Percentiles rank a stretch among this genome's conserved stretches.
phyloP scores from a whole-genome alignment of 2,888 invertebrate genomes.

The Caenorhabditis angaria region DNA sequence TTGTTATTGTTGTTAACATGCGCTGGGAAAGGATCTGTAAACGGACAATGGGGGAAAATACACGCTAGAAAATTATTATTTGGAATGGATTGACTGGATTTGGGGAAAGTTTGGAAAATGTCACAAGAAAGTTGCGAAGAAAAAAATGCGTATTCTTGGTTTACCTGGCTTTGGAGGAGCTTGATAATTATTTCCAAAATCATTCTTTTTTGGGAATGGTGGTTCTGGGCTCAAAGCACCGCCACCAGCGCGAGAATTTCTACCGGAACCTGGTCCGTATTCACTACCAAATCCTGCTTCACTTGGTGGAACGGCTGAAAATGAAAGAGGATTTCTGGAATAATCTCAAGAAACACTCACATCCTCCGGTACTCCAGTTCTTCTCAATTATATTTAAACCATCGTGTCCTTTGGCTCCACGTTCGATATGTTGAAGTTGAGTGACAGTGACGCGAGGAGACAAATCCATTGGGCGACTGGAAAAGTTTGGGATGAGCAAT shows the following conservation, averaged over 20 bases:
- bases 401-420: conserved; percentile 61
- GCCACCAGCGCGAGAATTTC: conserved; percentile 52
- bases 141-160: not conserved
- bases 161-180: conserved; percentile 37
- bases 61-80: not conserved
- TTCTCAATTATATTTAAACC: conserved; percentile 67
- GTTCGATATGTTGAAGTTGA: conserved; percentile 66
- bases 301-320: conserved; percentile 46
- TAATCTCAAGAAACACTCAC: conserved; percentile 19
- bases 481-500: not conserved
- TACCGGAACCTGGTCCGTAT: conserved; percentile 55
- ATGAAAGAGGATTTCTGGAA: not conserved
- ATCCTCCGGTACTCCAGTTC: conserved; percentile 64
- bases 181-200: conserved; percentile 21
- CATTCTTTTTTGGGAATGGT: conserved; percentile 23
- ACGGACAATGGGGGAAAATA: conserved; percentile 18
- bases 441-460: conserved; percentile 68
- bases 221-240: conserved; percentile 43
- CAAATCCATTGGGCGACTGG: conserved; percentile 63
- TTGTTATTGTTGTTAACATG: too few relatives aligned
- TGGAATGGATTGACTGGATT: not conserved
- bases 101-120: not conserved
- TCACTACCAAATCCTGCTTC: conserved; percentile 52
- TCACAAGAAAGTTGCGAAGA: conserved; percentile 7
- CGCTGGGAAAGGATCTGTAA: conserved; percentile 32